Evolutionary conservation across 1,140 invertebrate species (phyloP).

Genomic region (Melipona quadrifasciata): DNA sequence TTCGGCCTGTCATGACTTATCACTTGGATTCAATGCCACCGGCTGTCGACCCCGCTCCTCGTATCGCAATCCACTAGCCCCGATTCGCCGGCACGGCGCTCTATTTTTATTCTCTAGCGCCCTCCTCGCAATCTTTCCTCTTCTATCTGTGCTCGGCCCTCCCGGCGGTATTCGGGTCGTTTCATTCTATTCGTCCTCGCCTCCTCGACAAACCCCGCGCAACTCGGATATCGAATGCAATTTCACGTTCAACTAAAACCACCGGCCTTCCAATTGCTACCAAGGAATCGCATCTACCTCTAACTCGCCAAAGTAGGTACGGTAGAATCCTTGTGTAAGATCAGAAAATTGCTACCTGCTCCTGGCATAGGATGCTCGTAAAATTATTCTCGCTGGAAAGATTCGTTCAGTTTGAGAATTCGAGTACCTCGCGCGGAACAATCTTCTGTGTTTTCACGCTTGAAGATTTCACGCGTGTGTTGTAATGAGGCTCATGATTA

Average conservation of each 20-base stretch:
- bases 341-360: too few species aligned
- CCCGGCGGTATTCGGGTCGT: conserved; percentile 7
- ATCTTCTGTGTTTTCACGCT: too few species aligned
- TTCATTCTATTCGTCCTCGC: neutral
- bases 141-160: neutral
- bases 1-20: neutral
- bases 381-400: too few species aligned
- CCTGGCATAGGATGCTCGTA: too few species aligned
- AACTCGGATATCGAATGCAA: conserved; percentile 17
- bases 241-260: conserved; percentile 18
- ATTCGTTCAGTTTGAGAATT: too few species aligned
- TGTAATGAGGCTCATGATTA: too few species aligned
- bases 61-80: conserved; percentile 25
- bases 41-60: neutral
- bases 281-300: neutral
- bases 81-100: neutral
- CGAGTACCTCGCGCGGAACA: too few species aligned
- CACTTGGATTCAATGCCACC: conserved; percentile 17
- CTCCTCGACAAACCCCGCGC: neutral
- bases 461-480: too few species aligned
- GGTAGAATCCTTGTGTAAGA: too few species aligned
- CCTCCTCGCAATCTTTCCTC: conserved; percentile 5
- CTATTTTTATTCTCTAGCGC: conserved; percentile 39
- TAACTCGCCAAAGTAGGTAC: too few species aligned
- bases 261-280: neutral